Evolutionary conservation across 2,888 invertebrate genomes (phyloP), one percentile per base, ranked within the genome.

Genomic region (Pollenia griseotomentosa): DNA sequence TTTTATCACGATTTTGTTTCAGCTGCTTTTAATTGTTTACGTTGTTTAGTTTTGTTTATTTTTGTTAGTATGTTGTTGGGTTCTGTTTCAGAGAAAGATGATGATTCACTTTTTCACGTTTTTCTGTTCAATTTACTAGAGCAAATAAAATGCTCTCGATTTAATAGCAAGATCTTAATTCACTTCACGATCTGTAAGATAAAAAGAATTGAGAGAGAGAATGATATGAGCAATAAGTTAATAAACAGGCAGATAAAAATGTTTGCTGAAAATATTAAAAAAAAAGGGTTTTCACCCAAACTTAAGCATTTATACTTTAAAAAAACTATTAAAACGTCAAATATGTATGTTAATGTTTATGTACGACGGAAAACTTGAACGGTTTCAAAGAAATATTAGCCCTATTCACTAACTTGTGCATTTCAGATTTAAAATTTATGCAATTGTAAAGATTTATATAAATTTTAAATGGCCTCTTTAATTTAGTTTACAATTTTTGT

Each of bases 181-280:
- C 68, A 57, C 55, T 79, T 14, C 19, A 59, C 68, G 71, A 87
- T 87, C 87, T 87, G 84, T 46, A 87, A 87, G 87, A 87, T 84
- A 82, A 81, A 80, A 85, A 78, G 1, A 77, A 75, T 59, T 59
- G 23, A 80, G 74, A 86, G 57, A 48, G 73, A 78, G 46, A 74
- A 55, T 46, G 0, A 42, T 66, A 84, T 73, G 53, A 19, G 10
- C 7, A 61, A 74, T 66, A 59, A 71, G 23, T 23, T 55, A 55
- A 75, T 12, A 71, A 65, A 71, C 33, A 77, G 16, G 33, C 14
- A 63, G 23, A 12, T 55, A 40, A 42, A 48, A 59, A 75, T n/a
- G 55, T 16, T 10, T 12, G 55, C 7, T 33, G n/a, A n/a, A n/a
- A n/a, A n/a, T n/a, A n/a, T n/a, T n/a, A n/a, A n/a, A n/a, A n/a